phyloP scores from a whole-genome alignment of 2,113 vertebrate genomes.

The Stictonetta naevosa region DNA sequence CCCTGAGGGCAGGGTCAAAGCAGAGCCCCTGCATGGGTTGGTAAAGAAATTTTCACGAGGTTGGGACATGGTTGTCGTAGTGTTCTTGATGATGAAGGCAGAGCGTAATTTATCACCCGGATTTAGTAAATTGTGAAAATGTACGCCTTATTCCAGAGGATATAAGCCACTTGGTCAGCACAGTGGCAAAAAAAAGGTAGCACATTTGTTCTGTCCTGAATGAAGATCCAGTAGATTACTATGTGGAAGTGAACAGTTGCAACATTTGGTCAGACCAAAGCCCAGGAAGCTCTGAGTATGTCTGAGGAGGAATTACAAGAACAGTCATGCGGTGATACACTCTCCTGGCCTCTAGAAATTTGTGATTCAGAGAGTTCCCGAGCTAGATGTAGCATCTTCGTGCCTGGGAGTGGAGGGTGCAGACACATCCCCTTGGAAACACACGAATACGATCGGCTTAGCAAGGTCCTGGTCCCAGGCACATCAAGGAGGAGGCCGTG shows the following conservation, averaged over 20 bases:
- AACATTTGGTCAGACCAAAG: background rate
- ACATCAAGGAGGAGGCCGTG: background rate
- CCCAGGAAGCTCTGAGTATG: background rate
- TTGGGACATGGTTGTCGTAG: background rate
- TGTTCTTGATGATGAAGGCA: background rate
- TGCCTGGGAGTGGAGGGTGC: background rate
- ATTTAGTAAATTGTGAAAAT: background rate
- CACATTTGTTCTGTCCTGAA: background rate
- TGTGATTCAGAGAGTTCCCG: background rate
- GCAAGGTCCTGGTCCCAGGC: background rate
- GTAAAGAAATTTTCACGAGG: background rate
- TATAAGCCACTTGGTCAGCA: background rate
- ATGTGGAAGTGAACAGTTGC: background rate
- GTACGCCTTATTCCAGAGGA: background rate
- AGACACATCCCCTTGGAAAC: background rate
- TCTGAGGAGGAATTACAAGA: background rate
- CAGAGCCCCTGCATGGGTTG: background rate
- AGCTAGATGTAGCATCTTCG: background rate
- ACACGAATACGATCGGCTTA: background rate
- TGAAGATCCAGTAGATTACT: background rate
- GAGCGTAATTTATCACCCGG: background rate
- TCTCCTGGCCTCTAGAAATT: background rate
- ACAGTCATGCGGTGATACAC: background rate
- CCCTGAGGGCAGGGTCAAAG: background rate
- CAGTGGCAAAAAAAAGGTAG: background rate